phyloP scores from a whole-genome alignment of 2,797 vertebrate species.

The Hylomyscus alleni region DNA sequence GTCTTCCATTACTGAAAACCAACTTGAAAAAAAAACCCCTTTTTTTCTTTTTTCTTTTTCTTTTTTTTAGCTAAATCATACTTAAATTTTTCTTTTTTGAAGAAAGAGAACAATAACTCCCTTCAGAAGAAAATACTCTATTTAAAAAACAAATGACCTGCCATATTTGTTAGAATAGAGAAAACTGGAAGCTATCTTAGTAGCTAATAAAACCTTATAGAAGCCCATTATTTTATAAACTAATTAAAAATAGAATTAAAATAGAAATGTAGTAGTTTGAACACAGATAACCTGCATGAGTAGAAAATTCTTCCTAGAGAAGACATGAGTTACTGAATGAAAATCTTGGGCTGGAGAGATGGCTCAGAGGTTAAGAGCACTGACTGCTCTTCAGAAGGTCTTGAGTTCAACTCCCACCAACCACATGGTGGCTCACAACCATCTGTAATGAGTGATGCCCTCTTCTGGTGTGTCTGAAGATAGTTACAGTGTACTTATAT shows the following conservation, averaged over 20 bases:
- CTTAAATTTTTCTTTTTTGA: background rate
- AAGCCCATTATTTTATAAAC: background rate
- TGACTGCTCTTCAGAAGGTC: too few relatives aligned
- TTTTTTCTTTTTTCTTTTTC: background rate
- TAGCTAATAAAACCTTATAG: conserved; percentile 37
- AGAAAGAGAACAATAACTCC: conserved; percentile 44
- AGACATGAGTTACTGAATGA: background rate
- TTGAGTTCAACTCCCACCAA: too few relatives aligned
- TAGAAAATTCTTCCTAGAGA: background rate
- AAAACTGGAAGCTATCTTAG: conserved; percentile 2
- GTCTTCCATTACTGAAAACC: background rate
- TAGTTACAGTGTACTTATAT: too few relatives aligned
- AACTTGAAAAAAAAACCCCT: background rate
- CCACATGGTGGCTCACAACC: too few relatives aligned
- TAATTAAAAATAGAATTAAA: background rate
- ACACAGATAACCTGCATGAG: background rate
- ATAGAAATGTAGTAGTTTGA: background rate
- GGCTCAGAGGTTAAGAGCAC: too few relatives aligned
- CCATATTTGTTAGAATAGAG: background rate
- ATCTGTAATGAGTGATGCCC: too few relatives aligned
- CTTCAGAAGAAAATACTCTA: background rate
- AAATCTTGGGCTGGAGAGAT: background rate
- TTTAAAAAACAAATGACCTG: background rate
- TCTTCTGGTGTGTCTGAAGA: too few relatives aligned
- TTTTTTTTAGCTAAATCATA: background rate